Conservation (phyloP, 2,888 invertebrate genomes). For the Beris chalybata region DNA sequence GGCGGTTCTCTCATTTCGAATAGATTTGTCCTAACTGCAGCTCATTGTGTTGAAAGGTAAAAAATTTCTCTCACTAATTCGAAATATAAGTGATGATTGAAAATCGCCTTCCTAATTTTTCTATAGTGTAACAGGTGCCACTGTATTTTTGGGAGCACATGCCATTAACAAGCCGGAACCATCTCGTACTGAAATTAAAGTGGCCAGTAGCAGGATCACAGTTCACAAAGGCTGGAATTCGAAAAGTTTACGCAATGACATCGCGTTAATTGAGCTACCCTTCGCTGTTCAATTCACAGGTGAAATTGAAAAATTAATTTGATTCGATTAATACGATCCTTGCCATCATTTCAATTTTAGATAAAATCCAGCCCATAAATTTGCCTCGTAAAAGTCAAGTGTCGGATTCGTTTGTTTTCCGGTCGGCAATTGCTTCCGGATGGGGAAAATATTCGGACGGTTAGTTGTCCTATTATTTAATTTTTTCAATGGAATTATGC, state of each 20-base stretch:
- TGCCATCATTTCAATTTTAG: not conserved
- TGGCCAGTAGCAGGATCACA: not conserved
- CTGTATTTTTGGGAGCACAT: not conserved
- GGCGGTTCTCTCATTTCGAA: constrained; percentile 17
- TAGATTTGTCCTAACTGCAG: constrained; percentile 19
- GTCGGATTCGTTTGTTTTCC: constrained; percentile 46
- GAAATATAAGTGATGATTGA: too few relatives aligned
- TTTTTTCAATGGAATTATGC: constrained; percentile 3
- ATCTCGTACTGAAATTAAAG: not conserved
- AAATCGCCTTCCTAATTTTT: too few relatives aligned
- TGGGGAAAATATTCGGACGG: constrained; percentile 57
- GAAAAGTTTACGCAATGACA: constrained; percentile 4
- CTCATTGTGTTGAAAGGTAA: constrained; percentile 16
- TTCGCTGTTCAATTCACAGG: constrained; percentile 9
- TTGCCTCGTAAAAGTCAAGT: constrained; percentile 13
- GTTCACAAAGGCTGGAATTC: constrained; percentile 20
- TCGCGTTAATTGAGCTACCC: constrained; percentile 22
- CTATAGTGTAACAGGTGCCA: not conserved
- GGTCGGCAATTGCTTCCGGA: constrained; percentile 55
- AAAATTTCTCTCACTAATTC: too few relatives aligned
- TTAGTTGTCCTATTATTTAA: constrained; percentile 25
- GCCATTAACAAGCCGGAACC: not conserved
- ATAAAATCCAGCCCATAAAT: constrained; percentile 11
- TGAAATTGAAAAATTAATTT: constrained; percentile 8
- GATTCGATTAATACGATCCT: not conserved